Percentiles rank a stretch among this genome's conserved stretches.
These are phyloP conservation scores for Corydoras sp. DNA, from an alignment of 2,113 vertebrate species.

Conservation along the genomic window DNA sequence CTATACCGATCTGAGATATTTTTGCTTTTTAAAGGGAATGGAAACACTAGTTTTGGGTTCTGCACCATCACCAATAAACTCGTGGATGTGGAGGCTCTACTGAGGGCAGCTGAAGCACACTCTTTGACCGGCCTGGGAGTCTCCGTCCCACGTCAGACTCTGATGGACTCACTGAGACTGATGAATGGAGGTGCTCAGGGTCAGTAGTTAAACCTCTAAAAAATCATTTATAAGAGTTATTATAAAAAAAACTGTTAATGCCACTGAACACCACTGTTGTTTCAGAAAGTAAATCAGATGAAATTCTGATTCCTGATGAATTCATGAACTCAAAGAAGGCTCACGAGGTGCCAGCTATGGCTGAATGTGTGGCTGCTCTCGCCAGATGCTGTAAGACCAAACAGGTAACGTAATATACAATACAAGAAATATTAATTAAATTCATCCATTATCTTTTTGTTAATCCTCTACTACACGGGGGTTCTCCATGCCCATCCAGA, in stretches of 20 bases:
- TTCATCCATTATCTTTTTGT: too few relatives aligned
- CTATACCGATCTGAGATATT: too few relatives aligned
- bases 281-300: constrained; percentile 39
- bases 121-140: constrained; percentile 74
- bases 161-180: constrained; percentile 64
- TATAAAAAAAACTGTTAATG: neutral
- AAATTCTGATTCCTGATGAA: constrained; percentile 68
- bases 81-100: constrained; percentile 66
- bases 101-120: constrained; percentile 68
- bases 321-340: constrained; percentile 97
- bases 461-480: too few relatives aligned
- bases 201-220: neutral
- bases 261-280: neutral
- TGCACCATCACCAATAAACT: constrained; percentile 72
- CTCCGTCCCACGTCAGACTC: constrained; percentile 69
- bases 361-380: constrained; percentile 73
- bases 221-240: too few relatives aligned
- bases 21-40: too few relatives aligned
- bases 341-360: constrained; percentile 91
- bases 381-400: constrained; percentile 70
- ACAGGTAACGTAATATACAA: constrained; percentile 65
- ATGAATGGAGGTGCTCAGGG: constrained; percentile 45
- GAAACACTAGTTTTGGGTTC: constrained; percentile 67
- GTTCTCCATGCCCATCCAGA: too few relatives aligned
- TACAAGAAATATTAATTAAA: too few relatives aligned